Evolutionary conservation across 2,888 invertebrate species (phyloP).

Genomic region (Pyrochroa serraticornis): DNA sequence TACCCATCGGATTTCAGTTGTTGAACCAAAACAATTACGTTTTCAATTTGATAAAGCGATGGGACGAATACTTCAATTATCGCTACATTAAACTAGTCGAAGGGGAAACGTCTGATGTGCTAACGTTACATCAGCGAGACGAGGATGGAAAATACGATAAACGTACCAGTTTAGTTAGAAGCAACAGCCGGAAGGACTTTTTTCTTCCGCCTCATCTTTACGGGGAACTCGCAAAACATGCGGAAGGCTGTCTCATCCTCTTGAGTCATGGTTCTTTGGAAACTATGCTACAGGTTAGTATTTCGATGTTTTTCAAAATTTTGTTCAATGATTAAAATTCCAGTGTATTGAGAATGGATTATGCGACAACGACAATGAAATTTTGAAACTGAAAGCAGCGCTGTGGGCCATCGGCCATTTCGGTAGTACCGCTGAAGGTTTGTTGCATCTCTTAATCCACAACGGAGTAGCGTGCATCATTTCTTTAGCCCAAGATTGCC

Average conservation of each 20-base stretch:
- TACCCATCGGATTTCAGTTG: conserved; percentile 71
- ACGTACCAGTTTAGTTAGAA: conserved; percentile 67
- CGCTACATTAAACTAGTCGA: conserved; percentile 91
- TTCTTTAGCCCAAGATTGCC: conserved; percentile 76
- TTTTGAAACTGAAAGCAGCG: conserved; percentile 82
- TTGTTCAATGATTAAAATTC: conserved; percentile 29
- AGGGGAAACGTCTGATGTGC: conserved; percentile 83
- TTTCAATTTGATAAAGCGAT: conserved; percentile 76
- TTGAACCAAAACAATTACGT: conserved; percentile 68
- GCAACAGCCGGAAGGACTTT: conserved; percentile 60
- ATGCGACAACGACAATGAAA: conserved; percentile 70
- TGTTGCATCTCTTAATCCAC: conserved; percentile 69
- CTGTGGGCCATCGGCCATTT: conserved; percentile 90
- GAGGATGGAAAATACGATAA: conserved; percentile 78
- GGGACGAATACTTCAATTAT: conserved; percentile 77
- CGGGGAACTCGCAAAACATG: conserved; percentile 80
- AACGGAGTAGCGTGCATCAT: conserved; percentile 61
- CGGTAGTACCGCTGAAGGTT: conserved; percentile 77
- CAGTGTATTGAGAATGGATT: conserved; percentile 58
- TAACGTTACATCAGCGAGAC: conserved; percentile 82
- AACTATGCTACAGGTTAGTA: conserved; percentile 28
- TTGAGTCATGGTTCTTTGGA: conserved; percentile 61
- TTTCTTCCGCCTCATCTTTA: conserved; percentile 79
- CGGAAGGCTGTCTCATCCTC: conserved; percentile 64
- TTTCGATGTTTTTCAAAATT: conserved; percentile 25